These are phyloP conservation scores for Drosophila aldrichi DNA, from an alignment of 2,888 invertebrate species.

Conservation along the genomic window DNA sequence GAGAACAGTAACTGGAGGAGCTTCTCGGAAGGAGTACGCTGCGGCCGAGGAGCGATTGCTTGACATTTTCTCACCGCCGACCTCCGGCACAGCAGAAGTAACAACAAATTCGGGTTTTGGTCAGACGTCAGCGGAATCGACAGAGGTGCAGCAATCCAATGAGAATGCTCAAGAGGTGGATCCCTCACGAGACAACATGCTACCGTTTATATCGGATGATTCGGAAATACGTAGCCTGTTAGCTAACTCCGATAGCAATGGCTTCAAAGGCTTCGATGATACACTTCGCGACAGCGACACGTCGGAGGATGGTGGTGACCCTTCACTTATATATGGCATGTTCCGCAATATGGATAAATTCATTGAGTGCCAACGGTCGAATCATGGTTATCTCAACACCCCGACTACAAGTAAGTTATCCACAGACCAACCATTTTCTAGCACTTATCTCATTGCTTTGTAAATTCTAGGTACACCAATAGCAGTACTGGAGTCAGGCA, in stretches of 20 bases:
- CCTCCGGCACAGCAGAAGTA: background rate
- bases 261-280: constrained; percentile 57
- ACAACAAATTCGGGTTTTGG: background rate
- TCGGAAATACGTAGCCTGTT: constrained; percentile 61
- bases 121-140: background rate
- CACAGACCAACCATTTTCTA: background rate
- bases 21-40: constrained; percentile 49
- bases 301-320: background rate
- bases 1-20: constrained; percentile 1
- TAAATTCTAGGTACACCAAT: constrained; percentile 38
- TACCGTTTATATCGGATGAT: constrained; percentile 62
- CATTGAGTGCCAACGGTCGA: constrained; percentile 19
- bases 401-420: constrained; percentile 39
- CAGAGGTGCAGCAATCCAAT: background rate
- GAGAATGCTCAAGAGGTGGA: constrained; percentile 38
- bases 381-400: constrained; percentile 12
- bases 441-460: too few species aligned
- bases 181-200: constrained; percentile 58
- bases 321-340: constrained; percentile 38
- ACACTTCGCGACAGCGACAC: background rate
- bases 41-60: constrained; percentile 67
- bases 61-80: constrained; percentile 60
- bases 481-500: constrained; percentile 26
- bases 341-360: constrained; percentile 22
- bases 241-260: constrained; percentile 27